Evolutionary conservation across 2,113 vertebrate genomes (phyloP).

Genomic region (Paralichthys olivaceus): DNA sequence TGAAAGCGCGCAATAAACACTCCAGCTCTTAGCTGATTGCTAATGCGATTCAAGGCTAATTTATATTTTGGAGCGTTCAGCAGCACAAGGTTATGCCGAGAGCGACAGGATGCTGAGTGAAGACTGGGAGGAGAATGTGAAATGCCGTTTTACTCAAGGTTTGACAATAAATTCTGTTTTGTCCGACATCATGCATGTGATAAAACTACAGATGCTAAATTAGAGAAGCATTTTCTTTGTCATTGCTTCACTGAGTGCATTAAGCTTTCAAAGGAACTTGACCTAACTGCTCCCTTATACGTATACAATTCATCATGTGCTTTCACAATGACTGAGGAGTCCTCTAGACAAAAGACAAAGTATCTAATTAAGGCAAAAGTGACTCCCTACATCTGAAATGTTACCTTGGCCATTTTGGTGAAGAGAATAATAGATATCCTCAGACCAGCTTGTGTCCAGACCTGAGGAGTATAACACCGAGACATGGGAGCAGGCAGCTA

Average conservation of each 20-base stretch:
- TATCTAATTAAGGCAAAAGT: background rate
- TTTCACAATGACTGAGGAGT: background rate
- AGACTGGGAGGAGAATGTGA: background rate
- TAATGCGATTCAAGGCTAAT: constrained; percentile 46
- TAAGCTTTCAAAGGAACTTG: background rate
- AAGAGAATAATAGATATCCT: background rate
- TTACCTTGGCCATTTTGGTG: background rate
- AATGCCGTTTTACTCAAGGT: background rate
- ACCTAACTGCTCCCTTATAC: background rate
- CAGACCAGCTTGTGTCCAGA: background rate
- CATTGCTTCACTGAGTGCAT: background rate
- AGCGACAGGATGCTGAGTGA: background rate
- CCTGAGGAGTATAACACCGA: background rate
- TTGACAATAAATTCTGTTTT: constrained; percentile 32
- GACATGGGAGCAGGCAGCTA: constrained; percentile 1
- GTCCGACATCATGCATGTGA: constrained; percentile 19
- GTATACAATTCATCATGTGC: background rate
- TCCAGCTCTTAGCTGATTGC: constrained; percentile 64
- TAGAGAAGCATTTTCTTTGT: constrained; percentile 11
- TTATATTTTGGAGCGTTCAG: constrained; percentile 36
- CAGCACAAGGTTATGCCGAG: constrained; percentile 37
- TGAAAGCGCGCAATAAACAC: constrained; percentile 62
- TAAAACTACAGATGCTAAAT: constrained; percentile 14
- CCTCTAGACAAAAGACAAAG: background rate
- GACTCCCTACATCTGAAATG: background rate